A percentile compares a stretch with the other conserved stretches of the same genome.
Evolutionary conservation across 2,888 invertebrate genomes (phyloP).

Genomic region (Petrolisthes manimaculis): DNA sequence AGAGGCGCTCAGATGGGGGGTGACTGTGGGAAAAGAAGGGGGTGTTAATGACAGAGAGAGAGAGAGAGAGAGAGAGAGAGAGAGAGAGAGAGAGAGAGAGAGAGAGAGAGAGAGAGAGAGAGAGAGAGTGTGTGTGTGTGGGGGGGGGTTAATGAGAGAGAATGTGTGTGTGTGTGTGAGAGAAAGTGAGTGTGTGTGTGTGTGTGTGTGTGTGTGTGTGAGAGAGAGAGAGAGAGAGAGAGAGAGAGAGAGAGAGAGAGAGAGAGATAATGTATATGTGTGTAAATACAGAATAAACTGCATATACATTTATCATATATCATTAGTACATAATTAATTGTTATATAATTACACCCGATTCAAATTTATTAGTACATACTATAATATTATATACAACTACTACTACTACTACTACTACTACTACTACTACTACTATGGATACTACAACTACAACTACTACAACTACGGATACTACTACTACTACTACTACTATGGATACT

Average conservation of each 20-base stretch:
- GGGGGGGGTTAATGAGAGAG: neutral
- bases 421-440: neutral
- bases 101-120: conserved; percentile 7
- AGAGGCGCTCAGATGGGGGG: conserved; percentile 35
- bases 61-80: neutral
- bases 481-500: conserved; percentile 10
- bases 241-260: neutral
- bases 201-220: neutral
- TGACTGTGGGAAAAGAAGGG: neutral
- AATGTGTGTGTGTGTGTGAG: neutral
- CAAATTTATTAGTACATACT: too few relatives aligned
- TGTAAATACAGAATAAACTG: too few relatives aligned
- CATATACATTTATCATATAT: too few relatives aligned
- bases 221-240: neutral
- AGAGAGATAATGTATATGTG: neutral
- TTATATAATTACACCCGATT: too few relatives aligned
- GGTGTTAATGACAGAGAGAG: neutral
- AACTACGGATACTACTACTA: conserved; percentile 3
- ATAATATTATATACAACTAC: neutral
- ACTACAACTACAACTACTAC: neutral
- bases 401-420: neutral
- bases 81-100: conserved; percentile 17
- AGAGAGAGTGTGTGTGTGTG: neutral
- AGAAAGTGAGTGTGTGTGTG: neutral
- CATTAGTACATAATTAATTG: too few relatives aligned